Evolutionary conservation across 2,797 vertebrate genomes (phyloP).

Genomic region (Sitta carolinensis): DNA sequence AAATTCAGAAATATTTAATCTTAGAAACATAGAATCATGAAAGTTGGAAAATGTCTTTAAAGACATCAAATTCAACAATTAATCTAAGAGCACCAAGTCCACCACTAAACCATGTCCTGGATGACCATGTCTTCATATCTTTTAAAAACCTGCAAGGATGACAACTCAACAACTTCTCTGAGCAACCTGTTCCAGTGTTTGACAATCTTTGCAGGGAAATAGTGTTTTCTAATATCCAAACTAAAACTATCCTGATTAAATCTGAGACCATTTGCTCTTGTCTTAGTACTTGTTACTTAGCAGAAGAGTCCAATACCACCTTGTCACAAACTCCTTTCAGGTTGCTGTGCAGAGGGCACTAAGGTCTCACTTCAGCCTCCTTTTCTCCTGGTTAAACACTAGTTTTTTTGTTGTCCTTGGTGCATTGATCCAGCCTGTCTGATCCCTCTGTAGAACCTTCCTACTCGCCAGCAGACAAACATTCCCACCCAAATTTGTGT

Average conservation of each 20-base stretch:
- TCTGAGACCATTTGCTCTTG: neutral
- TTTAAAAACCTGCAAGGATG: neutral
- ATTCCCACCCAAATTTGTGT: neutral
- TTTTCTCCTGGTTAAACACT: neutral
- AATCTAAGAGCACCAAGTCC: neutral
- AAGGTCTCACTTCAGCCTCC: neutral
- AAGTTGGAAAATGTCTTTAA: neutral
- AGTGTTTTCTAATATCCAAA: neutral
- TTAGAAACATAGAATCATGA: neutral
- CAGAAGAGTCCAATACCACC: neutral
- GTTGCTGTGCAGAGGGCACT: neutral
- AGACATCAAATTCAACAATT: neutral
- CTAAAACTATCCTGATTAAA: neutral
- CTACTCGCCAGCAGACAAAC: neutral
- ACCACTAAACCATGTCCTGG: neutral
- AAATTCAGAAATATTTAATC: neutral
- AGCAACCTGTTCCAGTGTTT: neutral
- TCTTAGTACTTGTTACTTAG: neutral
- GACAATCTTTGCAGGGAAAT: neutral
- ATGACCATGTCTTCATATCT: fast-evolving
- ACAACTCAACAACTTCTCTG: neutral
- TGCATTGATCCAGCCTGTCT: neutral
- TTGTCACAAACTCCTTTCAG: neutral
- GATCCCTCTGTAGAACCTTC: neutral
- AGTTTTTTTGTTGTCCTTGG: neutral